These are phyloP conservation scores for Eulemur coronatus DNA, from an alignment of 2,797 vertebrate genomes.

Conservation along the genomic window DNA sequence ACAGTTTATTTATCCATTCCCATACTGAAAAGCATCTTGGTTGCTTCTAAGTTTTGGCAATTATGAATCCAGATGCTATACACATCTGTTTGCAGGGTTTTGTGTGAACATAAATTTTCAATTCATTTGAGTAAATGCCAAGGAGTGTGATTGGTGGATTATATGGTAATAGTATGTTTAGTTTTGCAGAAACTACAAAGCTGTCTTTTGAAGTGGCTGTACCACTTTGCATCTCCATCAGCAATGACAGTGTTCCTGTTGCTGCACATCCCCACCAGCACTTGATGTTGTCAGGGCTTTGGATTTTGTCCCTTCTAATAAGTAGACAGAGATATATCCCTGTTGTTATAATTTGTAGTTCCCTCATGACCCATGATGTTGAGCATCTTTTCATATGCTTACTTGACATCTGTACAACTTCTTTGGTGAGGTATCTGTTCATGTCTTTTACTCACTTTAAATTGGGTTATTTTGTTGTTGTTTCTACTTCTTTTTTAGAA, in stretches of 20 bases:
- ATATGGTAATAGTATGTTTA: background rate
- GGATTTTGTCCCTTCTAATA: background rate
- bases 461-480: background rate
- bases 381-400: background rate
- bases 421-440: background rate
- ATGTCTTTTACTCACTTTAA: background rate
- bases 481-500: background rate
- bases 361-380: background rate
- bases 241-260: background rate
- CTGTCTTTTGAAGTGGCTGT: background rate
- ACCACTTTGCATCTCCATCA: background rate
- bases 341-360: background rate
- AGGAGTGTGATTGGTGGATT: background rate
- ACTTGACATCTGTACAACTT: background rate
- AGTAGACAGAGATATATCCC: background rate
- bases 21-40: background rate
- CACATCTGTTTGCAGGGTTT: background rate
- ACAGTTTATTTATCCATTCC: background rate
- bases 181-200: background rate
- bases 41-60: background rate
- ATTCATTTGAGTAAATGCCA: background rate
- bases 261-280: background rate
- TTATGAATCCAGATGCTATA: background rate
- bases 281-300: background rate
- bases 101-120: background rate